Percentiles rank a stretch among this genome's conserved stretches.
These are phyloP conservation scores for Himalopsyche kuldschensis DNA, from an alignment of 2,888 invertebrate species.

Conservation along the genomic window DNA sequence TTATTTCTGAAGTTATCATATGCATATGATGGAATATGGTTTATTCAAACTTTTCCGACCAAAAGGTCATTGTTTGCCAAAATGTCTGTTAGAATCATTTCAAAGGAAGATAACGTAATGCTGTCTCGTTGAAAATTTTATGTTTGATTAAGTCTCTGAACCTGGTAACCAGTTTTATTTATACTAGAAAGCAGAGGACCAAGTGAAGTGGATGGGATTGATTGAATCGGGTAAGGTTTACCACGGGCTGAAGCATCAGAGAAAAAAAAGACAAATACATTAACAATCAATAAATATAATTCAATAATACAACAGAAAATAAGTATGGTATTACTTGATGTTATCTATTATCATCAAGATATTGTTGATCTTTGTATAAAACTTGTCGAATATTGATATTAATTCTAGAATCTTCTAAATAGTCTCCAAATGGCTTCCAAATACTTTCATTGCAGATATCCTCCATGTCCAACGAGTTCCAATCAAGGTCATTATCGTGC, in stretches of 20 bases:
- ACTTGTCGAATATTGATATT: constrained; percentile 96
- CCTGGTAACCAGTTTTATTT: no score
- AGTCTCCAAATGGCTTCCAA: constrained; percentile 63
- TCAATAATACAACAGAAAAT: not conserved
- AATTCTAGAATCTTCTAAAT: constrained; percentile 75
- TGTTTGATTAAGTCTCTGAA: no score
- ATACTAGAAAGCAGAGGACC: no score
- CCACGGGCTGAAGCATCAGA: not conserved
- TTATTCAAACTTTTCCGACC: no score
- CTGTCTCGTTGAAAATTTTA: not conserved
- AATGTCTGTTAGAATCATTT: no score
- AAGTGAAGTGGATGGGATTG: no score
- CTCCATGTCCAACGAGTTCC: constrained; percentile 41
- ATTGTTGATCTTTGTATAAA: constrained; percentile 61
- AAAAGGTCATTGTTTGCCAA: no score
- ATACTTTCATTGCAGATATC: constrained; percentile 45
- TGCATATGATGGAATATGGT: no score
- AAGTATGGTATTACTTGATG: not conserved
- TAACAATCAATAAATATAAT: no score
- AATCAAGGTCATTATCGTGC: not conserved
- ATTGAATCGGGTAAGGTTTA: not conserved
- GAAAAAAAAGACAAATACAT: not conserved
- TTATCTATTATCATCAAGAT: constrained; percentile 33
- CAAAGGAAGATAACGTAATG: no score
- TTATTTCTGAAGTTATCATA: no score